Base-by-base conservation (phyloP, 2,113 vertebrate species). In the Copsychus sechellarum region DNA sequence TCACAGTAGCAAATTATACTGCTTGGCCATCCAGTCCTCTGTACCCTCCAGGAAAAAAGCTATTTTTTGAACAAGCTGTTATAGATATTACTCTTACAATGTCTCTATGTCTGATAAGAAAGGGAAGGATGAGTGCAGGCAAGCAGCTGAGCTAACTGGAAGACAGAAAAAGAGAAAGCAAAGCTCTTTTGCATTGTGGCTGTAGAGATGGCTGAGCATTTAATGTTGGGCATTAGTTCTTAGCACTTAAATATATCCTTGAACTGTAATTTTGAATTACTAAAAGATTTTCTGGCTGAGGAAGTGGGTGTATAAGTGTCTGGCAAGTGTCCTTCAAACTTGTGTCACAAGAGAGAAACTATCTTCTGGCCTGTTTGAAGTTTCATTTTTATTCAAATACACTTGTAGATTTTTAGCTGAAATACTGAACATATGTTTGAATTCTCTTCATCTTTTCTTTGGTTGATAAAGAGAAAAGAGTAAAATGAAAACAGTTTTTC, bases 11-110 rank as follows among this genome's bases (percentile, higher is more conserved):
- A 84, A 61, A 65, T 92, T 85, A 76, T 94, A 36, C 73, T 89
- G 48, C 81, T 74, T 89, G 70, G 42, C 18, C 36, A 81, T 72
- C 48, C 43, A 69, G 40, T 74, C 45, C 84, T 82, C 53, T 87
- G 50, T 78, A 78, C 51, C 65, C 69, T 86, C 48, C 47, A 95
- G 61, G 23, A 92, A 91, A 71, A 93, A 87, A 50, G 48, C 15
- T 87, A 54, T 74, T 92, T 93, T 93, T 89, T 84, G 69, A 92
- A 92, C 38, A 92, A 67, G 83, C 40, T 92, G 45, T 74, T 92
- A 78, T 17, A 88, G 82, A 80, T 74, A 83, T 43, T 81, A 81
- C 19, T 86, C 48, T 89, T 72, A 71, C 1, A 3, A 76, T 79
- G 65, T 84, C 51, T 62, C 72, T 56, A 1, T 51, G 53, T 76